Evolutionary conservation across 37 sponge, comb jelly and placozoan species (phyloP), one percentile per base, ranked within the genome.

Genomic region (Halichondria panicea): DNA sequence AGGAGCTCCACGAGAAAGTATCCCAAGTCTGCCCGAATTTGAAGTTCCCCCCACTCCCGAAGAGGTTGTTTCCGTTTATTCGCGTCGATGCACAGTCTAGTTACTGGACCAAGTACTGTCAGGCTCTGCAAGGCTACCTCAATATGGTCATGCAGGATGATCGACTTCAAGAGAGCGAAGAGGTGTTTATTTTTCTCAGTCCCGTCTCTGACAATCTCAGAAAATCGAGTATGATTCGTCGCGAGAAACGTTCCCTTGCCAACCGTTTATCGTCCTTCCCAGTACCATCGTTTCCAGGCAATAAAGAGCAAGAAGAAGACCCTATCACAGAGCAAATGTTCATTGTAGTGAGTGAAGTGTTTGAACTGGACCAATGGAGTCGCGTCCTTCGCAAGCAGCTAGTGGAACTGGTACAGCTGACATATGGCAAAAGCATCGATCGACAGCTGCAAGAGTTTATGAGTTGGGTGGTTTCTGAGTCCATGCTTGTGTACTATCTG

Each of bases 401-500:
- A 8, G 84, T 93, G 58, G 87, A 86, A 5, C 43, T 95, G 0
- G 87, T 89, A 4, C 96, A 95, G 69, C 71, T 92, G 32, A 89
- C 93, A 0, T 95, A 86, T 79, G 96, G 96, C 1, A 70, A 82
- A 12, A 81, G 81, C 43, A 74, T 95, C 15, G 84, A 92, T 42
- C 71, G 93, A 27, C 79, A 92, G 58, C 35, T 95, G 4, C 93
- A 93, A 61, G 87, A 89, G 44, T 58, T 68, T 19, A 74, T 89
- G 19, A 74, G 52, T 8, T 95, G 96, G 96, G 67, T 89, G 0
- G 64, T 87, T 4, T 92, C 90, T 9, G 93, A 95, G 37, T 89
- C 87, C 0, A 95, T 95, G 96, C 70, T 92, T 18, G 59, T 83
- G 12, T 88, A 72, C 68, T 95, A 95, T 44, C 35, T 95, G 39